These are phyloP conservation scores for Hypercompe scribonia DNA, from an alignment of 2,888 invertebrate species.

Conservation along the genomic window DNA sequence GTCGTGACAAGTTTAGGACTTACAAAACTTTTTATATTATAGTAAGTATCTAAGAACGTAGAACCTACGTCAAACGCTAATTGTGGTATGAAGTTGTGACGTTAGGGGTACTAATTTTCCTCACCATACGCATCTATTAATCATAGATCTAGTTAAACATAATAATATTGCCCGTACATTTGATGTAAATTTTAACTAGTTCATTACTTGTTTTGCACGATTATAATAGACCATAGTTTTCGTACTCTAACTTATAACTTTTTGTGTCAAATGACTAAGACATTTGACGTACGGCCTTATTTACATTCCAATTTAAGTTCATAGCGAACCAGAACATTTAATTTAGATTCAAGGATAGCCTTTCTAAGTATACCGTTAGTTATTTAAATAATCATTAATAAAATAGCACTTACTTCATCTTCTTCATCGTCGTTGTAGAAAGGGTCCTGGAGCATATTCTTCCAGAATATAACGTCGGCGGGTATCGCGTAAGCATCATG, in stretches of 20 bases:
- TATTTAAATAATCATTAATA: not conserved
- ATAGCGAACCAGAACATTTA: constrained; percentile 9
- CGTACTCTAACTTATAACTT: constrained; percentile 1
- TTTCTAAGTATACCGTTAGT: constrained; percentile 19
- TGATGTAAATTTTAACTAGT: not conserved
- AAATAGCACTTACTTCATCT: constrained; percentile 77
- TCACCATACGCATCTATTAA: not conserved
- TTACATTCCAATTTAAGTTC: constrained; percentile 29
- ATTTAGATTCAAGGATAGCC: constrained; percentile 30
- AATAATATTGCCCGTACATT: not conserved
- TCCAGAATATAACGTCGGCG: constrained; percentile 85
- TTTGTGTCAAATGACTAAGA: constrained; percentile 5
- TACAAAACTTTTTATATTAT: no score
- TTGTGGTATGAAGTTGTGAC: not conserved
- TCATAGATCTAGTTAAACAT: not conserved
- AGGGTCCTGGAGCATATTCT: constrained; percentile 80
- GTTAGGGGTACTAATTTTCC: not conserved
- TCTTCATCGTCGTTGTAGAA: constrained; percentile 86
- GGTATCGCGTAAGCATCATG: constrained; percentile 81
- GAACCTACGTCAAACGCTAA: not conserved
- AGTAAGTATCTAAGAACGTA: no score
- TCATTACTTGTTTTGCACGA: not conserved
- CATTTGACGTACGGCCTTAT: constrained; percentile 4
- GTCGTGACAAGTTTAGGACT: no score
- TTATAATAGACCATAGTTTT: constrained; percentile 1